A percentile compares a stretch with the other conserved stretches of the same genome.
phyloP scores from a whole-genome alignment of 2,888 invertebrate genomes.

The Drosophila testacea region DNA sequence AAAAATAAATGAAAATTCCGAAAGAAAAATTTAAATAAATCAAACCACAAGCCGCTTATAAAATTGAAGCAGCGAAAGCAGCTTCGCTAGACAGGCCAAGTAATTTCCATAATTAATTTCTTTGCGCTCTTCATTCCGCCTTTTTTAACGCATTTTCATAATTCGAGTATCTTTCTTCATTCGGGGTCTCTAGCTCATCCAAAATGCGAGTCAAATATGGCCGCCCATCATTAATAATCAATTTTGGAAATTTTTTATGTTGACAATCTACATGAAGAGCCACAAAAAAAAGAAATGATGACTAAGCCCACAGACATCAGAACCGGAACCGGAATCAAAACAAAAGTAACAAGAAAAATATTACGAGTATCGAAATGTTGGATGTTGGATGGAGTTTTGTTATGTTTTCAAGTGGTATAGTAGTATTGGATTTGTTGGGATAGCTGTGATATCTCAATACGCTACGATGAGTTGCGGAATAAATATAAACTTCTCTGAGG shows the following conservation, averaged over 20 bases:
- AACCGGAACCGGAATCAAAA: conserved; percentile 16
- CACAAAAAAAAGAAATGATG: background rate
- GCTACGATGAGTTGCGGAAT: background rate
- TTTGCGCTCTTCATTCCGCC: conserved; percentile 66
- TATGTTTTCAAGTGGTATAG: background rate
- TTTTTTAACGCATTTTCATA: conserved; percentile 71
- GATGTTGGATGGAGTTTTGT: background rate
- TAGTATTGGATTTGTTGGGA: background rate
- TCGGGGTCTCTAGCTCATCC: conserved; percentile 4
- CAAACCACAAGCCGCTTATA: conserved; percentile 76
- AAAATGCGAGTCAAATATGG: conserved; percentile 19
- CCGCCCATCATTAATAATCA: conserved; percentile 75
- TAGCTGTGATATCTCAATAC: background rate
- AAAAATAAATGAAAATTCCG: conserved; percentile 26
- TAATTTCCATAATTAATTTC: conserved; percentile 84
- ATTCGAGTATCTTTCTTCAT: conserved; percentile 44
- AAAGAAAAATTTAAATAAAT: conserved; percentile 68
- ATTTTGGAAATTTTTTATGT: conserved; percentile 49
- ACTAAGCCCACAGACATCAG: background rate
- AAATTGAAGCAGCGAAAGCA: background rate
- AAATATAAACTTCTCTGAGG: background rate
- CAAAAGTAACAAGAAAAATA: conserved; percentile 17
- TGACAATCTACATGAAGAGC: background rate
- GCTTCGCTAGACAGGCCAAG: conserved; percentile 54
- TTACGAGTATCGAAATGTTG: background rate